Conservation (phyloP, 2,888 invertebrate species). For the Heteropelma amictum region DNA sequence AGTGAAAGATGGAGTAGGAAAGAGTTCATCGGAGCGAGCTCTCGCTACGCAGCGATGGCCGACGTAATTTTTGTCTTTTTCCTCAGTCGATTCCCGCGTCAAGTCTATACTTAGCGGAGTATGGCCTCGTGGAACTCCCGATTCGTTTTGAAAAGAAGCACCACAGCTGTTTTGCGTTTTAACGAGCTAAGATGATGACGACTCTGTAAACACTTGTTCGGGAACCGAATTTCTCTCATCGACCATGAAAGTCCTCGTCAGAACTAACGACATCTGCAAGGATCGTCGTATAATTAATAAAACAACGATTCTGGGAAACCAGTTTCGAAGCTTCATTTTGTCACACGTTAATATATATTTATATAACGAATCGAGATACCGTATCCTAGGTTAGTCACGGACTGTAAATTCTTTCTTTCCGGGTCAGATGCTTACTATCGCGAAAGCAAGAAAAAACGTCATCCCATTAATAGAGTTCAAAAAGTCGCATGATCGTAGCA, state of each 20-base stretch:
- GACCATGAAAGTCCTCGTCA: neutral
- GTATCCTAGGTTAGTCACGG: constrained; percentile 42
- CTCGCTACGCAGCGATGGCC: constrained; percentile 33
- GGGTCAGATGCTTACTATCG: too few species aligned
- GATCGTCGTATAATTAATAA: neutral
- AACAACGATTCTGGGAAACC: constrained; percentile 3
- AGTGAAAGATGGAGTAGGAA: neutral
- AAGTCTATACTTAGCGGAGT: constrained; percentile 51
- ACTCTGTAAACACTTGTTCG: constrained; percentile 9
- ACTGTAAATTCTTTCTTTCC: too few species aligned
- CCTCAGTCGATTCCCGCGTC: constrained; percentile 47
- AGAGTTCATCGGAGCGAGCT: neutral
- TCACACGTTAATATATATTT: too few species aligned
- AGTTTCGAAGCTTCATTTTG: neutral
- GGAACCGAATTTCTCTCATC: neutral
- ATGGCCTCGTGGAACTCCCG: constrained; percentile 46
- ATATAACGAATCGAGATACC: neutral
- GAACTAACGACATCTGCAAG: neutral
- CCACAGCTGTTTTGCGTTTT: constrained; percentile 4
- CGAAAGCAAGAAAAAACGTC: too few species aligned
- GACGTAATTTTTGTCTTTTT: constrained; percentile 29
- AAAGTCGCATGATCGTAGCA: too few species aligned
- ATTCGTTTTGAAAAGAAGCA: constrained; percentile 11
- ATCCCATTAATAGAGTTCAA: too few species aligned
- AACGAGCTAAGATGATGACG: constrained; percentile 5